Percentiles rank a stretch among this genome's conserved stretches.
phyloP scores from a whole-genome alignment of 2,113 vertebrate species.

The Motacilla tschutschensis region DNA sequence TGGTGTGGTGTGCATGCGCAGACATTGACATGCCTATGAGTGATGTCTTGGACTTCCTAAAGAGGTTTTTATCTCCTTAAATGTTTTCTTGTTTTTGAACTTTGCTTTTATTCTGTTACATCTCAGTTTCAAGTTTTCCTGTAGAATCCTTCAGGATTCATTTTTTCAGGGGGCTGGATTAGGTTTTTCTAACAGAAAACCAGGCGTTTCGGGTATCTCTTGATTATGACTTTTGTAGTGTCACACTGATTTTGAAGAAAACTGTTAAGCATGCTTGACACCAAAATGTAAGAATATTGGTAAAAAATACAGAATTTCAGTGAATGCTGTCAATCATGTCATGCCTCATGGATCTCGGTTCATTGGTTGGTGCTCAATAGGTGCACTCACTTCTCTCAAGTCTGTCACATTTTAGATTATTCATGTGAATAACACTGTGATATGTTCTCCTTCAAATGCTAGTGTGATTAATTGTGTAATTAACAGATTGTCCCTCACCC shows the following conservation, averaged over 20 bases:
- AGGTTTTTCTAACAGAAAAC: not conserved
- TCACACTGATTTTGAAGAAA: not conserved
- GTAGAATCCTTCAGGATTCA: not conserved
- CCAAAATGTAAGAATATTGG: not conserved
- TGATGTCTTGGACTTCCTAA: not conserved
- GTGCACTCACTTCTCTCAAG: not conserved
- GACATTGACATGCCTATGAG: not conserved
- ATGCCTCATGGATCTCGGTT: not conserved
- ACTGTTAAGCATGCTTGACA: not conserved
- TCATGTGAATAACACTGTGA: not conserved
- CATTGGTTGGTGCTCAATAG: not conserved
- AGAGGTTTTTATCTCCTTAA: not conserved
- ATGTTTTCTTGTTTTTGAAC: not conserved
- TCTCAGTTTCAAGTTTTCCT: not conserved
- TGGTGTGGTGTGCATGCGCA: not conserved
- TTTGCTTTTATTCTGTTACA: not conserved
- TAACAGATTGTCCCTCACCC: not conserved
- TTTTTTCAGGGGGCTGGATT: not conserved
- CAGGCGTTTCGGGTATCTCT: not conserved
- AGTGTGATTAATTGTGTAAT: not conserved
- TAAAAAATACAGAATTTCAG: not conserved
- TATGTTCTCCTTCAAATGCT: not conserved
- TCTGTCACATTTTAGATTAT: not conserved
- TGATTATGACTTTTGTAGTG: not conserved
- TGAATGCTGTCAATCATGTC: not conserved